These are phyloP conservation scores for Procambarus virginalis DNA, from an alignment of 1,140 invertebrate genomes.

Conservation along the genomic window DNA sequence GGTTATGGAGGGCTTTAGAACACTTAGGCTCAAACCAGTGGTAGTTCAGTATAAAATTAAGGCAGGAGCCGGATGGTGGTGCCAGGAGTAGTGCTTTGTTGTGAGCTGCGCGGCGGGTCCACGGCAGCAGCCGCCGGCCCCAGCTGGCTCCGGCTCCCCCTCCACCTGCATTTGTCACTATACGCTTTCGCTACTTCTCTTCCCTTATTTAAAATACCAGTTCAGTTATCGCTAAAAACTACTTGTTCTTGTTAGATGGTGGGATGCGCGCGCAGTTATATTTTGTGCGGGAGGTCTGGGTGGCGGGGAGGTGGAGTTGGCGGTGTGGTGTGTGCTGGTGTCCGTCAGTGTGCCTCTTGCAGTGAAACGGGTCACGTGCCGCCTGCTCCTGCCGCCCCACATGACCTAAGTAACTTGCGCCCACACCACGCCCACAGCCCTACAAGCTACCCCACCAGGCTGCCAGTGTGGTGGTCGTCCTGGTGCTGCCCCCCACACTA, in stretches of 20 bases:
- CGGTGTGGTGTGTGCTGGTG: slow-evolving; percentile 19
- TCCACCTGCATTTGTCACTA: neutral
- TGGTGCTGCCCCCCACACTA: slow-evolving; percentile 7
- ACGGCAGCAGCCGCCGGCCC: neutral
- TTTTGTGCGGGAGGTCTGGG: neutral
- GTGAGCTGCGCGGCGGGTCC: neutral
- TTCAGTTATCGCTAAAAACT: neutral
- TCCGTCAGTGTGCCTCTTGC: slow-evolving; percentile 51
- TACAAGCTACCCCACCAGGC: neutral
- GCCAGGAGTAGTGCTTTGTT: neutral
- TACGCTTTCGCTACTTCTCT: neutral
- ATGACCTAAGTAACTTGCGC: neutral
- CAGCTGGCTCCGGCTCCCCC: neutral
- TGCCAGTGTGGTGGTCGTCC: slow-evolving; percentile 15
- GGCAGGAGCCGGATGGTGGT: neutral
- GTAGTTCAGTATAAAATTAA: neutral
- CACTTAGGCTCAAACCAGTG: neutral
- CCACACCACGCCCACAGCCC: neutral
- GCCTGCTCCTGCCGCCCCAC: slow-evolving; percentile 26
- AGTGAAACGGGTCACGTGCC: slow-evolving; percentile 50
- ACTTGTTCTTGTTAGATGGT: slow-evolving; percentile 9
- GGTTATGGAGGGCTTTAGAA: too few species aligned
- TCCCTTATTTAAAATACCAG: neutral
- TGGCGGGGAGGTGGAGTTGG: slow-evolving; percentile 9
- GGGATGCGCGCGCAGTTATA: slow-evolving; percentile 31